Conservation (phyloP, 2,797 vertebrate genomes). For the Scarus forsteni region DNA sequence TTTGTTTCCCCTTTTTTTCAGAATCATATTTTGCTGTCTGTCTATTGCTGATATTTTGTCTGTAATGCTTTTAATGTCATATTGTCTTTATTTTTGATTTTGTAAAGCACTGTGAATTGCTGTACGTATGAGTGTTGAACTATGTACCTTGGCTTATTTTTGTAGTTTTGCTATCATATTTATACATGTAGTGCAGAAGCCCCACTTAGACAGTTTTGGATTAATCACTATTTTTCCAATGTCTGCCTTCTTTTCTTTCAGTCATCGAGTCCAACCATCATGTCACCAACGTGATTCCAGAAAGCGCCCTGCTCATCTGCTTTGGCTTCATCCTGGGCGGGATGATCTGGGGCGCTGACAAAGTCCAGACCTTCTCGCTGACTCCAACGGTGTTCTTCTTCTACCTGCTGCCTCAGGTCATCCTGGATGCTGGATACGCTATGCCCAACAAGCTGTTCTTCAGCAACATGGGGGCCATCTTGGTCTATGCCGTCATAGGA, state of each 20-base stretch:
- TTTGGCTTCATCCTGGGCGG: constrained; percentile 92
- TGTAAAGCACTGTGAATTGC: no score
- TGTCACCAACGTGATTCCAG: constrained; percentile 90
- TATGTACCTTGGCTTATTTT: no score
- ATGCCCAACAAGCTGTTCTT: constrained; percentile 99
- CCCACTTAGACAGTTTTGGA: no score
- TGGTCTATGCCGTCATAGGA: constrained; percentile 92
- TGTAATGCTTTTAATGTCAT: no score
- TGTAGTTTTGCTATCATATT: no score
- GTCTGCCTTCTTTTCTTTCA: constrained; percentile 57
- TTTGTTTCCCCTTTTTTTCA: no score
- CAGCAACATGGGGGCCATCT: constrained; percentile 93
- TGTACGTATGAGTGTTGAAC: no score
- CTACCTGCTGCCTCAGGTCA: constrained; percentile 93
- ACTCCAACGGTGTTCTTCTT: constrained; percentile 92
- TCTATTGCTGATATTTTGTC: no score
- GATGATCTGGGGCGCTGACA: constrained; percentile 92
- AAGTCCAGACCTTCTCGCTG: constrained; percentile 90
- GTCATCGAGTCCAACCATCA: constrained; percentile 92
- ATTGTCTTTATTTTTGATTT: no score
- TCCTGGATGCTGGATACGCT: constrained; percentile 95
- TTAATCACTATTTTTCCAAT: not conserved
- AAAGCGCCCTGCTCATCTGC: constrained; percentile 94
- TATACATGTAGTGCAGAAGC: no score
- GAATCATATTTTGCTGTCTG: no score